Percentiles rank a stretch among this genome's conserved stretches.
Evolutionary conservation across 2,888 invertebrate genomes (phyloP).

Genomic region (Cataglyphis rosenhaueri): DNA sequence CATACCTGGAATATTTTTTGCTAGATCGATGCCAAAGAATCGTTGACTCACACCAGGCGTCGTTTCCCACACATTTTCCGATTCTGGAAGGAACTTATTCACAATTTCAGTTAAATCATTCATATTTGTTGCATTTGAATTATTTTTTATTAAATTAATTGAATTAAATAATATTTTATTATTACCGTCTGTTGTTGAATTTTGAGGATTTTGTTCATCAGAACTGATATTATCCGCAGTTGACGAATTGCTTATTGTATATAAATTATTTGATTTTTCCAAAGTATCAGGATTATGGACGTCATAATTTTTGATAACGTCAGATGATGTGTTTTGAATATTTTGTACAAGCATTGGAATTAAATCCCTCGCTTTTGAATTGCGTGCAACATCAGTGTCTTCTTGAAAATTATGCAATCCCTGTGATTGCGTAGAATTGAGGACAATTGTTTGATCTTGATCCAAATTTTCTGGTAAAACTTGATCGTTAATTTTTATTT

Average conservation of each 20-base stretch:
- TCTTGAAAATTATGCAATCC: background rate
- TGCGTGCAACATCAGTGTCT: background rate
- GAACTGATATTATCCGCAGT: background rate
- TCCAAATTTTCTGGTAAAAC: background rate
- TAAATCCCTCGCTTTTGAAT: conserved; percentile 8
- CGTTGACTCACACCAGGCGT: background rate
- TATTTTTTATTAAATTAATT: background rate
- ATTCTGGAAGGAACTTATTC: background rate
- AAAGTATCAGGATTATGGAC: background rate
- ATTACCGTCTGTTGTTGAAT: background rate
- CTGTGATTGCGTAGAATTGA: background rate
- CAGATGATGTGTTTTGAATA: background rate
- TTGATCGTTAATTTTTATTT: background rate
- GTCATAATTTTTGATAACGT: background rate
- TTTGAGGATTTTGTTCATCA: background rate
- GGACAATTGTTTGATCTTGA: background rate
- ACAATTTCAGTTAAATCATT: conserved; percentile 9
- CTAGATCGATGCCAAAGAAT: background rate
- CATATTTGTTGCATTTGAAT: background rate
- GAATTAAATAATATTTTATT: background rate
- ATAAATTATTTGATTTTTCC: background rate
- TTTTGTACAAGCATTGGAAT: background rate
- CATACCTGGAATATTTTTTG: background rate
- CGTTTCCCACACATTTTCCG: background rate
- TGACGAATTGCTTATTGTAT: background rate